Evolutionary conservation across 2,888 invertebrate genomes (phyloP).

Genomic region (Sphecodes monilicornis): DNA sequence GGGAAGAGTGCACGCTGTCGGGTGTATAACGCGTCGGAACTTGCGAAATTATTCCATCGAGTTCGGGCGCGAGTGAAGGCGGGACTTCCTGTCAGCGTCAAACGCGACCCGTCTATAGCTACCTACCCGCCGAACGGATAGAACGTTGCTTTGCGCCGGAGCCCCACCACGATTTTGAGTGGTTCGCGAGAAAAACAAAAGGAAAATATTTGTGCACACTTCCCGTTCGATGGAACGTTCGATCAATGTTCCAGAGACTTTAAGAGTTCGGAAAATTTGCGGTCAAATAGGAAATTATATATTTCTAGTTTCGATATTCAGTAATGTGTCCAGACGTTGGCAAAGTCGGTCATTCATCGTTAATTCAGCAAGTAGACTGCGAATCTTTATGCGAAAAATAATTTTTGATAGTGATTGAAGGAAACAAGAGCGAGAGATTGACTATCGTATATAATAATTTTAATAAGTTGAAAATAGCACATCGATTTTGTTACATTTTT

Average conservation of each 20-base stretch:
- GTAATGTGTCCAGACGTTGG: neutral
- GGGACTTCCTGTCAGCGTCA: conserved; percentile 2
- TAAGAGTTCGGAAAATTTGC: neutral
- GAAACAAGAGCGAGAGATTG: too few relatives aligned
- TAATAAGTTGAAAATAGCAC: too few relatives aligned
- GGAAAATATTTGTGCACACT: neutral
- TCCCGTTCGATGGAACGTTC: neutral
- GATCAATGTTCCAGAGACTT: neutral
- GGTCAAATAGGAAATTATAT: neutral
- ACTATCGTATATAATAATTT: too few relatives aligned
- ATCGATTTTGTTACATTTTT: too few relatives aligned
- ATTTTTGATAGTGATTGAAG: too few relatives aligned
- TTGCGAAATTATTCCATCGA: conserved; percentile 52
- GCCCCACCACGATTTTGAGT: neutral
- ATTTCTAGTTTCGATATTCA: neutral
- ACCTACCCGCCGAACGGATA: neutral
- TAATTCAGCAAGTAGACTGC: too few relatives aligned
- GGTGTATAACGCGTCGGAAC: conserved; percentile 5
- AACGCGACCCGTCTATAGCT: neutral
- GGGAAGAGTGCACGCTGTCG: conserved; percentile 9
- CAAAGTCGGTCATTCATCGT: too few relatives aligned
- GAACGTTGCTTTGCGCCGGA: neutral
- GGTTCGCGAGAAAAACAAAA: neutral
- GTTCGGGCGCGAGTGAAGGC: conserved; percentile 23
- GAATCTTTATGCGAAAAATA: too few relatives aligned